Base-by-base conservation (phyloP, 2,888 invertebrate genomes). In the Ethmia dodecea region DNA sequence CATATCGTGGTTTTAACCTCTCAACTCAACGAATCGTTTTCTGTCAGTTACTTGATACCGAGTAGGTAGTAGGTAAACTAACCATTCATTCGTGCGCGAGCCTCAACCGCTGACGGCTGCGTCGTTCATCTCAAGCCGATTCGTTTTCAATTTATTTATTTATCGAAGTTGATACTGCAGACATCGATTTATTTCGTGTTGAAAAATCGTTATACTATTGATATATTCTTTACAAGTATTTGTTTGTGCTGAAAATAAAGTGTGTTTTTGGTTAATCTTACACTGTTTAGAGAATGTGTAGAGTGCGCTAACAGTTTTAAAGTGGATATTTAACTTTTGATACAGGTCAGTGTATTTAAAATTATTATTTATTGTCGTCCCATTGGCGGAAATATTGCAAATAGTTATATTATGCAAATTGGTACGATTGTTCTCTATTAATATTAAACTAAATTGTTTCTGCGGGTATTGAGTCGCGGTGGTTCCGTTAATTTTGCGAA, bases 31-130 rank as follows among this genome's bases (percentile, higher is more conserved):
- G 22, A n/a, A 8, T 26, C 11, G 11, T 26, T 26, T 22, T n/a
- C n/a, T 12, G 11, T 16, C 16, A 10, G 12, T 28, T 37, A 45
- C 35, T 29, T 32, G 32, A 31, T 28, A 20, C 33, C 16, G 9
- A 13, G 13, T 3, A 22, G n/a, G 8, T 12, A 36, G 33, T 33
- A 30, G n/a, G 31, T 26, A 38, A 30, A 38, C 43, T 40, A 33
- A 38, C 52, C 57, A 71, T 69, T 78, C 83, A 83, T 79, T 83
- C 80, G 73, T 66, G 74, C 68, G 68, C 64, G 62, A 61, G 78
- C 75, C 65, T 57, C 64, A 60, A 64, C 49, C 50, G 55, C 61
- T 50, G 64, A 49, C 70, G 77, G 76, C 55, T 65, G 77, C 57
- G 62, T 69, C 49, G 40, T 49, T 47, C 55, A 54, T 57, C 52